phyloP scores from a whole-genome alignment of 2,113 vertebrate genomes.

The Hipposideros armiger region DNA sequence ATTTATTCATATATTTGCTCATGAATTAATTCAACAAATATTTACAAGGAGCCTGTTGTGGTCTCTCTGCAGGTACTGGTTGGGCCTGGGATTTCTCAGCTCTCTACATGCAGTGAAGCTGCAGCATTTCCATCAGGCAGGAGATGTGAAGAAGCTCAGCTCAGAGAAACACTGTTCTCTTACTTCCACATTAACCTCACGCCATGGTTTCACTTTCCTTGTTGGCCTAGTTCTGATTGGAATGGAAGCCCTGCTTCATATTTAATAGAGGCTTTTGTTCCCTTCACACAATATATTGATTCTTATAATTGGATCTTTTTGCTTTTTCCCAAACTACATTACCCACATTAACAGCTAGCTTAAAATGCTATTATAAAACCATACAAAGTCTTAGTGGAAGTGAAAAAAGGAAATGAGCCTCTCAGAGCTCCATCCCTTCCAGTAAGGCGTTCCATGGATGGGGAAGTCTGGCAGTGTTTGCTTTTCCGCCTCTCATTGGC shows the following conservation, averaged over 20 bases:
- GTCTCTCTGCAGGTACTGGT: not conserved
- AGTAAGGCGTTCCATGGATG: constrained; percentile 75
- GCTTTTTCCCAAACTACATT: constrained; percentile 79
- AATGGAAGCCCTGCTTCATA: constrained; percentile 72
- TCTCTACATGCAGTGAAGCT: not conserved
- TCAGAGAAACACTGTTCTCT: too few species aligned
- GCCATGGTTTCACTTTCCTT: constrained; percentile 3
- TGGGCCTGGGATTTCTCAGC: not conserved
- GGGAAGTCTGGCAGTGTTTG: constrained; percentile 58
- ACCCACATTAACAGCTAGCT: constrained; percentile 83
- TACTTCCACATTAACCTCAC: not conserved
- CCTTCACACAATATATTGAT: constrained; percentile 79
- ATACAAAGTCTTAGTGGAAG: constrained; percentile 65
- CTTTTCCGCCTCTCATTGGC: constrained; percentile 44
- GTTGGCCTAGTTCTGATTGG: constrained; percentile 56
- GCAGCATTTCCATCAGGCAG: not conserved
- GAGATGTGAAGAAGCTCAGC: not conserved
- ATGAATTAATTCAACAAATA: not conserved
- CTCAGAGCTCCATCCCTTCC: constrained; percentile 72
- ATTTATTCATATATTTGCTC: not conserved
- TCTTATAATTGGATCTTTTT: constrained; percentile 84
- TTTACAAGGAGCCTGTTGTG: fast-evolving
- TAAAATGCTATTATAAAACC: constrained; percentile 83
- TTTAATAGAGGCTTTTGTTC: constrained; percentile 79
- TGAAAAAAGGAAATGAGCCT: constrained; percentile 73